phyloP scores from a whole-genome alignment of 1,140 invertebrate species.

The Plutomurus gul region DNA sequence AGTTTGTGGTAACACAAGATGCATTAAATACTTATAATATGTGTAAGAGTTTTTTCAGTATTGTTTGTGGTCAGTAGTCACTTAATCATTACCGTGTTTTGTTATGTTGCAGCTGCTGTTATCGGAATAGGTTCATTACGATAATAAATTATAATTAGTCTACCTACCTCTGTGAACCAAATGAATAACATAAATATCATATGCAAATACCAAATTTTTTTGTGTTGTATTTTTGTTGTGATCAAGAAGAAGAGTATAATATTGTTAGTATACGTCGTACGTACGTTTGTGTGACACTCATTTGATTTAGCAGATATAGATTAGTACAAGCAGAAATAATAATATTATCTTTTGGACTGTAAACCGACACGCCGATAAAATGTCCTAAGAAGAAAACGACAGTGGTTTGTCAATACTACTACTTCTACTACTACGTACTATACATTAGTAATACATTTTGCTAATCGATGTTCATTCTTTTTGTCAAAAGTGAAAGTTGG shows the following conservation, averaged over 20 bases:
- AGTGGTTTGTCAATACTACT: no score
- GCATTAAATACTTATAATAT: slow-evolving; percentile 7
- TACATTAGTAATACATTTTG: no score
- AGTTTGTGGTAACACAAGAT: not conserved
- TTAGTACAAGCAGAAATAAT: no score
- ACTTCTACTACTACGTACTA: no score
- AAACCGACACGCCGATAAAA: no score
- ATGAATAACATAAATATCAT: not conserved
- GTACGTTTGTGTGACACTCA: no score
- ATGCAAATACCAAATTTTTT: not conserved
- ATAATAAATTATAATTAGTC: slow-evolving; percentile 8
- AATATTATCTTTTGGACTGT: no score
- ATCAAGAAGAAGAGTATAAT: no score
- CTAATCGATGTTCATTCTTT: no score
- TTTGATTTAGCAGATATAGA: no score
- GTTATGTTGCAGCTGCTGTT: slow-evolving; percentile 15
- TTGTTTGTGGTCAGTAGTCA: slow-evolving; percentile 26
- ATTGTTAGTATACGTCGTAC: not conserved
- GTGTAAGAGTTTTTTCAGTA: slow-evolving; percentile 20
- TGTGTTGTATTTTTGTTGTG: not conserved
- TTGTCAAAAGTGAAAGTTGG: not conserved
- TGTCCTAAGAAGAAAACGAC: no score
- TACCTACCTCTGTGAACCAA: slow-evolving; percentile 11
- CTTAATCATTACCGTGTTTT: not conserved
- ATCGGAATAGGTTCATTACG: slow-evolving; percentile 4